A percentile compares a stretch with the other conserved stretches of the same genome.
Conservation (phyloP, 2,797 vertebrate genomes). For the Enteromius viviparus region DNA sequence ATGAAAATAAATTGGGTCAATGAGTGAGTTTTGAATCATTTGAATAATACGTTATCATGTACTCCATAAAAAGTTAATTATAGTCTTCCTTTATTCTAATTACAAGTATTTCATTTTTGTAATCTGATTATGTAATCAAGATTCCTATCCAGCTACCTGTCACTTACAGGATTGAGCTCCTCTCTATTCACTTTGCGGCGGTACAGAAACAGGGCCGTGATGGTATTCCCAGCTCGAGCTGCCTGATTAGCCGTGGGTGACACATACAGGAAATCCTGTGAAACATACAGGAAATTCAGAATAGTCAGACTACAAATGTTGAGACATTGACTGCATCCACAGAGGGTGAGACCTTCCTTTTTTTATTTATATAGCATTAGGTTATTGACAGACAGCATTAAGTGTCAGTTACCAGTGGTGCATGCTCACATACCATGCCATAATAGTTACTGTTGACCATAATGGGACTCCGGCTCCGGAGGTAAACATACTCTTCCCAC, state of each 20-base stretch:
- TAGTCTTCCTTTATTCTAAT: too few relatives aligned
- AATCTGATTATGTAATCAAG: too few relatives aligned
- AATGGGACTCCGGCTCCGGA: constrained; percentile 80
- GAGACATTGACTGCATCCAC: too few relatives aligned
- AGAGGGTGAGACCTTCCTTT: not conserved
- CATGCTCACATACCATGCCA: constrained; percentile 75
- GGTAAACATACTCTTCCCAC: constrained; percentile 90
- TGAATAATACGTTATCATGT: too few relatives aligned
- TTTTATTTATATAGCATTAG: not conserved
- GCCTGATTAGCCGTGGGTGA: constrained; percentile 85
- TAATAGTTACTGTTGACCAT: constrained; percentile 93
- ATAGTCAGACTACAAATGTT: not conserved
- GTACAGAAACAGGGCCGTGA: constrained; percentile 88
- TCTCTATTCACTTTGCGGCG: constrained; percentile 89
- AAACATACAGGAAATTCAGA: not conserved
- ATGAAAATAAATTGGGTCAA: too few relatives aligned
- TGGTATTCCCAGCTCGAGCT: constrained; percentile 90
- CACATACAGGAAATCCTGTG: constrained; percentile 87
- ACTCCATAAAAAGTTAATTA: too few relatives aligned
- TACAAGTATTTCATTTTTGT: too few relatives aligned
- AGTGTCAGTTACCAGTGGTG: too few relatives aligned
- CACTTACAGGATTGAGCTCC: constrained; percentile 88
- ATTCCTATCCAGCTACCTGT: not conserved
- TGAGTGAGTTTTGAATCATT: too few relatives aligned
- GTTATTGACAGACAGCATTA: not conserved